These are phyloP conservation scores for Netelia inedita DNA, from an alignment of 2,888 invertebrate species.

Conservation along the genomic window DNA sequence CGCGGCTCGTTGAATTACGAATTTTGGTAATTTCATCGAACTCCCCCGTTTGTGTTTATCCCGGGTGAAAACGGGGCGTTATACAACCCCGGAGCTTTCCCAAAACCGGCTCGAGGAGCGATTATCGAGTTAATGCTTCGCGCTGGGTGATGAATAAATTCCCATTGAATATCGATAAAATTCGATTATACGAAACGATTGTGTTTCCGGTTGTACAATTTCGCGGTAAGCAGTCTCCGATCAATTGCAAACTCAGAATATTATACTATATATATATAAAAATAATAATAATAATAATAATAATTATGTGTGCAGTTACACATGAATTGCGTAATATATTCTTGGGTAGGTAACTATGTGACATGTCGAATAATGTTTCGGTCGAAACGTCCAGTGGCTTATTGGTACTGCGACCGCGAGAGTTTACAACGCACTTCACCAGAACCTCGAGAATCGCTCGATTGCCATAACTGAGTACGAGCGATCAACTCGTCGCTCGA, in stretches of 20 bases:
- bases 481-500: constrained; percentile 16
- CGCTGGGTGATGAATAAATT: constrained; percentile 50
- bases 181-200: constrained; percentile 52
- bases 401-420: neutral
- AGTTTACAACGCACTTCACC: constrained; percentile 20
- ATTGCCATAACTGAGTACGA: constrained; percentile 26
- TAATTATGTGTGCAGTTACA: neutral
- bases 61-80: neutral
- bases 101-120: neutral
- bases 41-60: constrained; percentile 6
- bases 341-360: neutral
- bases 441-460: constrained; percentile 5
- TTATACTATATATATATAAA: neutral
- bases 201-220: constrained; percentile 15
- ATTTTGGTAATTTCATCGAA: constrained; percentile 42
- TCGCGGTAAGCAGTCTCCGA: constrained; percentile 34
- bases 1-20: constrained; percentile 19
- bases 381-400: neutral
- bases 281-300: no score
- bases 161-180: constrained; percentile 55
- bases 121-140: constrained; percentile 44
- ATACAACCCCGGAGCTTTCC: neutral
- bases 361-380: neutral
- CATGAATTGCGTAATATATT: neutral
- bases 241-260: constrained; percentile 36